Evolutionary conservation across 2,797 vertebrate genomes (phyloP).

Genomic region (Girardinus metallicus): DNA sequence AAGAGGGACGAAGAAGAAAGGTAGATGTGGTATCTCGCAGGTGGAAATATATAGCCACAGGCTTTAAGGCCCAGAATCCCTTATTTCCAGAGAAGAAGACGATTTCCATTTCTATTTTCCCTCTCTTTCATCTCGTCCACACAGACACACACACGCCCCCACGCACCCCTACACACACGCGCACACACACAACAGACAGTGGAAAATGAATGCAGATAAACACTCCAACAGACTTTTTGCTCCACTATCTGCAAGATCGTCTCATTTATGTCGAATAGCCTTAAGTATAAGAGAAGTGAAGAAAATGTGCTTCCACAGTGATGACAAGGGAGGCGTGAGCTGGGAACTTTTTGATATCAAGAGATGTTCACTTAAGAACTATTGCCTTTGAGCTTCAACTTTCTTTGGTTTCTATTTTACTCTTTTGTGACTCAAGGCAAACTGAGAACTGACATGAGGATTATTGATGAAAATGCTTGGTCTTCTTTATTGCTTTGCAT

Average conservation of each 20-base stretch:
- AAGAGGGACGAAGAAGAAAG: constrained; percentile 48
- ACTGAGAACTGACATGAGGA: background rate
- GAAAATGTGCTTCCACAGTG: constrained; percentile 23
- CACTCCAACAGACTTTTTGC: constrained; percentile 23
- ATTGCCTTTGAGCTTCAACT: constrained; percentile 7
- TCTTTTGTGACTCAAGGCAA: background rate
- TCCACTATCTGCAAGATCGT: constrained; percentile 34
- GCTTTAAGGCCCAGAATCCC: constrained; percentile 68
- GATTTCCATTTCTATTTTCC: constrained; percentile 23
- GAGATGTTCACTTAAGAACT: constrained; percentile 31
- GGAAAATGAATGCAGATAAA: constrained; percentile 41
- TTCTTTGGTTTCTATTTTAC: constrained; percentile 14
- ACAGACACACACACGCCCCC: constrained; percentile 16
- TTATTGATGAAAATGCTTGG: background rate
- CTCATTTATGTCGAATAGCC: constrained; percentile 41
- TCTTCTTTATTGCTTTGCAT: background rate
- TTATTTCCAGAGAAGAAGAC: constrained; percentile 51
- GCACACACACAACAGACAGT: constrained; percentile 19
- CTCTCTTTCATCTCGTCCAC: constrained; percentile 17
- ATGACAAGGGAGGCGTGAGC: constrained; percentile 19
- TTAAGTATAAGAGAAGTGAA: constrained; percentile 32
- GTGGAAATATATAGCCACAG: constrained; percentile 57
- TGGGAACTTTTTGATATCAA: constrained; percentile 25
- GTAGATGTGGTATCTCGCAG: constrained; percentile 63
- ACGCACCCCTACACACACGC: constrained; percentile 15